These are phyloP conservation scores for Erpornis zantholeuca DNA, from an alignment of 2,113 vertebrate species.

Conservation along the genomic window DNA sequence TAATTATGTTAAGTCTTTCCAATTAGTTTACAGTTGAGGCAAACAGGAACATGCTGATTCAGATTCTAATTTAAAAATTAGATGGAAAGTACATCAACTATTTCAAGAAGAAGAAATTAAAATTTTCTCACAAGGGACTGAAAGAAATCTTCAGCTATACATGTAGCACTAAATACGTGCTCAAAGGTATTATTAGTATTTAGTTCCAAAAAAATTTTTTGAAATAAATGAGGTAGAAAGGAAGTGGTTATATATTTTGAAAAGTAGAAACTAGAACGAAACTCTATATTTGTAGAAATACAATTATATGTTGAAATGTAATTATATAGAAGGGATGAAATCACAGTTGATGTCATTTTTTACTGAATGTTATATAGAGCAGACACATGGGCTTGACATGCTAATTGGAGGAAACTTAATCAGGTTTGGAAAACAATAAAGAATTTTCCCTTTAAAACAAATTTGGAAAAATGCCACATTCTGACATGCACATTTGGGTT, in stretches of 20 bases:
- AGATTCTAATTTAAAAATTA: conserved; percentile 11
- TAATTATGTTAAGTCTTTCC: background rate
- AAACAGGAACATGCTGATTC: background rate
- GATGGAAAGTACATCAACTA: background rate
- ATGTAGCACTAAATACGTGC: background rate
- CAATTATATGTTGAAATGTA: conserved; percentile 46
- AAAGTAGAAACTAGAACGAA: background rate
- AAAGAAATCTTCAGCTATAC: background rate
- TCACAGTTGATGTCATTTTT: conserved; percentile 34
- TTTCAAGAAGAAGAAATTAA: background rate
- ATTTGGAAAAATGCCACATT: background rate
- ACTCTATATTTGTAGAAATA: background rate
- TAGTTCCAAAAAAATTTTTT: background rate
- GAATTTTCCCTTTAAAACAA: conserved; percentile 20
- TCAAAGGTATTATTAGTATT: background rate
- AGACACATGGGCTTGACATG: conserved; percentile 39
- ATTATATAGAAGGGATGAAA: conserved; percentile 53
- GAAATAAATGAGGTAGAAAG: background rate
- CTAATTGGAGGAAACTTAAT: conserved; percentile 49
- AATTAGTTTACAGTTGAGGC: background rate
- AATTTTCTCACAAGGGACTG: background rate
- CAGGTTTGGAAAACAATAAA: conserved; percentile 25
- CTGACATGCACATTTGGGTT: background rate
- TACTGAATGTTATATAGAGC: conserved; percentile 26
- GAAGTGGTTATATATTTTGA: background rate